Evolutionary conservation across 2,888 invertebrate species (phyloP).

Genomic region (Julus scandinavius): DNA sequence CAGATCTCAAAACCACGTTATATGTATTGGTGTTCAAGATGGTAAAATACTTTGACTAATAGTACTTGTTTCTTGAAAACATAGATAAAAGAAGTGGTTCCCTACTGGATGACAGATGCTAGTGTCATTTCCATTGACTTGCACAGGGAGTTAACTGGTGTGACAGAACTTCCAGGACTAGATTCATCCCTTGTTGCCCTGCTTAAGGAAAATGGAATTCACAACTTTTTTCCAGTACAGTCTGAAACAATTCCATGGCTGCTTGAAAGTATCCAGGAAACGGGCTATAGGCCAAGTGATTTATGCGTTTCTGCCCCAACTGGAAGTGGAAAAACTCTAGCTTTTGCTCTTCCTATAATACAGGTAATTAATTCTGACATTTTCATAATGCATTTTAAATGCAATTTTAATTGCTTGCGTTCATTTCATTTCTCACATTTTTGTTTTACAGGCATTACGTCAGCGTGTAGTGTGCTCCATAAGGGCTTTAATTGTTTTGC

Average conservation of each 20-base stretch:
- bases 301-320: conserved; percentile 97
- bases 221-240: conserved; percentile 79
- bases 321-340: conserved; percentile 96
- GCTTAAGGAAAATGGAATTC: conserved; percentile 77
- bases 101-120: conserved; percentile 88
- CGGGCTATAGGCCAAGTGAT: conserved; percentile 81
- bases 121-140: conserved; percentile 80
- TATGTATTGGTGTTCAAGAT: not conserved
- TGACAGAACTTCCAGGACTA: conserved; percentile 73
- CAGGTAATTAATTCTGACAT: conserved; percentile 70
- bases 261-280: conserved; percentile 72
- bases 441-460: conserved; percentile 70
- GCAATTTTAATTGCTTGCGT: not conserved
- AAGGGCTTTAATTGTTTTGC: conserved; percentile 88
- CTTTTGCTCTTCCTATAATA: conserved; percentile 91
- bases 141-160: conserved; percentile 69
- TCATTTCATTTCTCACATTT: not conserved
- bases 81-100: conserved; percentile 67
- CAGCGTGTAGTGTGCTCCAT: conserved; percentile 74
- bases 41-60: not conserved
- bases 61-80: not conserved
- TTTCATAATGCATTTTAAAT: not conserved
- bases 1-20: not conserved
- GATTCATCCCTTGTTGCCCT: conserved; percentile 72
- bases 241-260: conserved; percentile 77